These are phyloP conservation scores for Muntiacus reevesi DNA, from an alignment of 2,113 vertebrate genomes.

Conservation along the genomic window DNA sequence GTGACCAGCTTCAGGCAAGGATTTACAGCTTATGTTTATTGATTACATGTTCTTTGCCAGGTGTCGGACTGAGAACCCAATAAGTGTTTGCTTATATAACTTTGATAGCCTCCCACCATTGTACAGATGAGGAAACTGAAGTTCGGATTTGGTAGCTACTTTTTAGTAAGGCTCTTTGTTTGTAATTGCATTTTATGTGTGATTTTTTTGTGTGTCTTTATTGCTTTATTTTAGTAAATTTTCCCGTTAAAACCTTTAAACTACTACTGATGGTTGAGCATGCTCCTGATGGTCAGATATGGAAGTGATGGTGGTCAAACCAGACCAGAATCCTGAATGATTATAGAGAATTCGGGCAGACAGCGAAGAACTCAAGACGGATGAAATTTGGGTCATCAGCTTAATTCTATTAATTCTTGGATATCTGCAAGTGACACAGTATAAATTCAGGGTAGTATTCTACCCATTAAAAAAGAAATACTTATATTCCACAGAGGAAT, in stretches of 20 bases:
- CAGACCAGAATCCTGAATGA: not conserved
- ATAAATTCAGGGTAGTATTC: not conserved
- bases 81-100: not conserved
- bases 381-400: not conserved
- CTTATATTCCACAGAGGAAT: not conserved
- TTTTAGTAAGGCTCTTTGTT: not conserved
- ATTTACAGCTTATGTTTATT: not conserved
- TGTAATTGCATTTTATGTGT: conserved; percentile 1
- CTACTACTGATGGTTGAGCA: not conserved
- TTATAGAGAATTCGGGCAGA: not conserved
- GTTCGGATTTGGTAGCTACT: not conserved
- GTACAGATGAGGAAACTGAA: not conserved
- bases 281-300: not conserved
- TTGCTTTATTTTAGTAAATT: conserved; percentile 31
- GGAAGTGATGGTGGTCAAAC: not conserved
- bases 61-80: not conserved
- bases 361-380: not conserved
- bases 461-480: not conserved
- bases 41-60: not conserved
- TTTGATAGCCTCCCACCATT: not conserved
- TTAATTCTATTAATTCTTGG: not conserved
- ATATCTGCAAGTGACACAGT: not conserved
- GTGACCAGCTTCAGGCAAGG: not conserved
- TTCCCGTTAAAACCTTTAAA: not conserved
- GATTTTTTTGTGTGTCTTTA: not conserved